These are phyloP conservation scores for Otis tarda DNA, from an alignment of 2,113 vertebrate genomes.

Conservation along the genomic window DNA sequence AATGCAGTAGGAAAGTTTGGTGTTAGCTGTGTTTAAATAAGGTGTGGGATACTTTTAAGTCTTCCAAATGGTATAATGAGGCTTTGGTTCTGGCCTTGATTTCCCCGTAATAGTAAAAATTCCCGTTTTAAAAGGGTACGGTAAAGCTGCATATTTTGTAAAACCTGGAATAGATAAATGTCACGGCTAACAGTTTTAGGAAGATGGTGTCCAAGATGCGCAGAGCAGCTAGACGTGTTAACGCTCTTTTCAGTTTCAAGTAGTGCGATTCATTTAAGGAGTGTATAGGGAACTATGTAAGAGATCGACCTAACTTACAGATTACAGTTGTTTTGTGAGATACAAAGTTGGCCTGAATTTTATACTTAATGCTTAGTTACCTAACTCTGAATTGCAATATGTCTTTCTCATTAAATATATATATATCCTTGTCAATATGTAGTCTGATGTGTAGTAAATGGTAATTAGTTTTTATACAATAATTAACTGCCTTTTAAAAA, in stretches of 20 bases:
- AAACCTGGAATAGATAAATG: neutral
- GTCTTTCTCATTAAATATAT: neutral
- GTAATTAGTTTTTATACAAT: neutral
- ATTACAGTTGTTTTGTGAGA: neutral
- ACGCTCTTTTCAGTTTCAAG: neutral
- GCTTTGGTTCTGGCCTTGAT: neutral
- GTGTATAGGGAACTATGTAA: neutral
- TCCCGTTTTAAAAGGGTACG: neutral
- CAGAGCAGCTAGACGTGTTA: neutral
- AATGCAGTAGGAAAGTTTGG: neutral
- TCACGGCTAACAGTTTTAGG: neutral
- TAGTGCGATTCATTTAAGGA: neutral
- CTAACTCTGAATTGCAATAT: neutral
- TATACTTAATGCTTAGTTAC: neutral
- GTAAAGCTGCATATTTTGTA: neutral
- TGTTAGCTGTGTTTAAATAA: neutral
- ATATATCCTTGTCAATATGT: neutral
- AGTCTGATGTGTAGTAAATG: neutral
- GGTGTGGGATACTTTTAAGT: neutral
- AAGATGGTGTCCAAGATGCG: neutral
- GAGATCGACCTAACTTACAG: neutral
- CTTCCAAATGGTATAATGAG: neutral
- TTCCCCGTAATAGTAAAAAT: neutral
- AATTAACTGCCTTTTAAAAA: slow-evolving; percentile 26
- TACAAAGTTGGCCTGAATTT: neutral